phyloP scores from a whole-genome alignment of 23 tunicate species.

The Pegea sp. region DNA sequence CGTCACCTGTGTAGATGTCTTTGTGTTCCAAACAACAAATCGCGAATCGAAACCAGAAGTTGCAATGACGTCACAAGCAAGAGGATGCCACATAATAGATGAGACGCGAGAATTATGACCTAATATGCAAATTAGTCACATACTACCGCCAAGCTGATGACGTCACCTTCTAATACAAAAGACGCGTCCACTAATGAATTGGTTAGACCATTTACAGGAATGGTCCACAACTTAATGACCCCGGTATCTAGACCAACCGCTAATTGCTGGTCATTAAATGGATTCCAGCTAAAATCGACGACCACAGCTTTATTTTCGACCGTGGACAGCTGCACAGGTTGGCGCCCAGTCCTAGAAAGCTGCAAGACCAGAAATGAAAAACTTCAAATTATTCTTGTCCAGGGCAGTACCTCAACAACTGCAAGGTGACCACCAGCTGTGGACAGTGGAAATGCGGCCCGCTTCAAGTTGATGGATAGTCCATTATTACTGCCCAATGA shows the following conservation, averaged over 20 bases:
- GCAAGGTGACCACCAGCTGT: no score
- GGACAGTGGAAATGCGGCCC: slow-evolving; percentile 60
- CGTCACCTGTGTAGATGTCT: slow-evolving; percentile 23
- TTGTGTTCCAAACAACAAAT: slow-evolving; percentile 30
- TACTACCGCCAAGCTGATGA: no score
- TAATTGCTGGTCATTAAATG: slow-evolving; percentile 25
- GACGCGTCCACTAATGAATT: no score
- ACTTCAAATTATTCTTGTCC: not conserved
- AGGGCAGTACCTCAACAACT: no score
- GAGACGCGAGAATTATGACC: slow-evolving; percentile 35
- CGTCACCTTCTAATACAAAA: slow-evolving; percentile 20
- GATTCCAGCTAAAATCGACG: slow-evolving; percentile 58
- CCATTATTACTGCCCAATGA: slow-evolving; percentile 23
- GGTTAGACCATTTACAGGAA: slow-evolving; percentile 19
- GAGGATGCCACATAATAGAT: slow-evolving; percentile 43
- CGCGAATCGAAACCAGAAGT: slow-evolving; percentile 34
- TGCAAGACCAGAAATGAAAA: slow-evolving; percentile 1
- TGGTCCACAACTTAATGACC: slow-evolving; percentile 39
- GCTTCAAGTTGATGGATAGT: slow-evolving; percentile 18
- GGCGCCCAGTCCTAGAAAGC: slow-evolving; percentile 49
- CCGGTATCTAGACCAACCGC: slow-evolving; percentile 54
- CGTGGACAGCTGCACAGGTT: slow-evolving; percentile 2
- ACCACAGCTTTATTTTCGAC: slow-evolving; percentile 26
- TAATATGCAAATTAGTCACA: not conserved
- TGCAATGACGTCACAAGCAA: slow-evolving; percentile 45